phyloP scores from a whole-genome alignment of 1,140 invertebrate genomes.

The Bombus vancouverensis region DNA sequence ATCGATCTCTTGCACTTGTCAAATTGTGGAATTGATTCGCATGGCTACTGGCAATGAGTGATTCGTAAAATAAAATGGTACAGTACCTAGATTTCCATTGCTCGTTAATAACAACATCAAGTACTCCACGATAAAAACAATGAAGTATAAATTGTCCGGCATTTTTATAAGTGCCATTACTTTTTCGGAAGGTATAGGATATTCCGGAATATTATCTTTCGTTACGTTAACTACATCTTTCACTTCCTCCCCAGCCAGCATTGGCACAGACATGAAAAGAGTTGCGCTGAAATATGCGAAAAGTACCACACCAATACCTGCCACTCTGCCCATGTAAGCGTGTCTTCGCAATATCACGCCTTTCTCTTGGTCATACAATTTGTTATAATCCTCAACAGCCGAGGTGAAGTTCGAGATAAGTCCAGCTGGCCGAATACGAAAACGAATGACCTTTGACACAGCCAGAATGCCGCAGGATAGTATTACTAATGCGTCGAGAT shows the following conservation, averaged over 20 bases:
- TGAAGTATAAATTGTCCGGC: not conserved
- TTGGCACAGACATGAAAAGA: constrained; percentile 10
- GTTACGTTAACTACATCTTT: not conserved
- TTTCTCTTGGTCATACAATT: not conserved
- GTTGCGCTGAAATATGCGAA: constrained; percentile 22
- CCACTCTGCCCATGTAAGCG: constrained; percentile 30
- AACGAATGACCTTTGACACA: constrained; percentile 26
- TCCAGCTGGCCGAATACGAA: constrained; percentile 2
- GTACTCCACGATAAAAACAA: not conserved
- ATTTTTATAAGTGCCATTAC: not conserved
- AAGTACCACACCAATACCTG: constrained; percentile 12
- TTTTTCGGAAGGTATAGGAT: constrained; percentile 34
- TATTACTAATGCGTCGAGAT: constrained; percentile 12
- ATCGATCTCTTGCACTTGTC: too few relatives aligned
- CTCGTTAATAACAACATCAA: not conserved
- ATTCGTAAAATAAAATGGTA: too few relatives aligned
- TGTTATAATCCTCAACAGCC: constrained; percentile 38
- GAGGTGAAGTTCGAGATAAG: constrained; percentile 42
- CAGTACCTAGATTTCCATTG: constrained; percentile 51
- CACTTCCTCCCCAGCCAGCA: not conserved
- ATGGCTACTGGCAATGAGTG: too few relatives aligned
- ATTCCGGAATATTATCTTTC: not conserved
- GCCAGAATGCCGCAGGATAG: constrained; percentile 29
- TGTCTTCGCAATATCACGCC: constrained; percentile 30
- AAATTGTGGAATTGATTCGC: not conserved